Evolutionary conservation across 2,113 vertebrate species (phyloP).

Genomic region (Lethenteron reissneri): DNA sequence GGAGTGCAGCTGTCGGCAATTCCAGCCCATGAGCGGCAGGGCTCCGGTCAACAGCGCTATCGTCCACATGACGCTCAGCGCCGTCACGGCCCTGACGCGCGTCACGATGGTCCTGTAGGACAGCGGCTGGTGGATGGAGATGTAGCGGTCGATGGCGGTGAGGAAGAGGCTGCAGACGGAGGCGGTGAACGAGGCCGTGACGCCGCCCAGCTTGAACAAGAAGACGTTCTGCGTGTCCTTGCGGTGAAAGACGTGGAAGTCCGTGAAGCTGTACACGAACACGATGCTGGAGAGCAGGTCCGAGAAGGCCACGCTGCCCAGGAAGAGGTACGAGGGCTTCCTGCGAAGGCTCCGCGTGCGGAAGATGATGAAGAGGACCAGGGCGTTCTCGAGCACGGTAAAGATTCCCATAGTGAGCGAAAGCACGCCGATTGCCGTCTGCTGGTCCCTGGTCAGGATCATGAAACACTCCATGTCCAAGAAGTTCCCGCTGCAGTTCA

Average conservation of each 20-base stretch:
- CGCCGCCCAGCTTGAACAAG: constrained; percentile 87
- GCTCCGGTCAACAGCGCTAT: constrained; percentile 79
- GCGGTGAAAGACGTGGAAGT: constrained; percentile 92
- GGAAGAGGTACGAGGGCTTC: constrained; percentile 92
- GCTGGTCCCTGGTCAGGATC: constrained; percentile 89
- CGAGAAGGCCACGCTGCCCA: constrained; percentile 76
- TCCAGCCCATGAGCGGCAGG: constrained; percentile 90
- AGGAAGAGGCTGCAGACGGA: constrained; percentile 94
- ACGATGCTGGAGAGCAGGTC: constrained; percentile 90
- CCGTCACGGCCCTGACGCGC: constrained; percentile 80
- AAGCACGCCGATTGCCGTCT: constrained; percentile 70
- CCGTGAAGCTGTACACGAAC: constrained; percentile 95
- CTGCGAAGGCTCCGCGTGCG: constrained; percentile 80
- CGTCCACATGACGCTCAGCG: constrained; percentile 95
- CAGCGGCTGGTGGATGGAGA: constrained; percentile 83
- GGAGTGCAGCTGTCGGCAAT: constrained; percentile 79
- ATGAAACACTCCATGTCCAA: constrained; percentile 99
- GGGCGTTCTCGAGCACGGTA: constrained; percentile 82
- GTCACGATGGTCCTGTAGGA: constrained; percentile 93
- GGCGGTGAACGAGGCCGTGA: constrained; percentile 86
- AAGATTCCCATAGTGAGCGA: constrained; percentile 85
- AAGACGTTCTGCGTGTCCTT: constrained; percentile 89
- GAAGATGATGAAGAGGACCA: constrained; percentile 76
- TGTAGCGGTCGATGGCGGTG: constrained; percentile 92
- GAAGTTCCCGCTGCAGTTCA: constrained; percentile 94